Conservation (phyloP, 2,888 invertebrate genomes). For the Acholoe squamosa region DNA sequence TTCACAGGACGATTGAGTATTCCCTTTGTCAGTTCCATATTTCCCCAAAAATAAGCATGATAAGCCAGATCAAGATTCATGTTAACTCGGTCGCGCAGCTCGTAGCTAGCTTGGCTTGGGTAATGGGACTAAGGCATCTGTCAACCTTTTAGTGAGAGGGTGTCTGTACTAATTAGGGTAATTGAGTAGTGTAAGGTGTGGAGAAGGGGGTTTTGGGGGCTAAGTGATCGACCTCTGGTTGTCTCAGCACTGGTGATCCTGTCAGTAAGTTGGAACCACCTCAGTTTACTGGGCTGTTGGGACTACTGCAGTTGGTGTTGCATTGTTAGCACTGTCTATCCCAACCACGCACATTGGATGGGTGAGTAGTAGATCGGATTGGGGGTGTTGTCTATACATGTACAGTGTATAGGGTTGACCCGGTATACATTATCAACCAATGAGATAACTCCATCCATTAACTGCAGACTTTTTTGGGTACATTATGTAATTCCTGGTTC, state of each 20-base stretch:
- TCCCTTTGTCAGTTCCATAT: too few relatives aligned
- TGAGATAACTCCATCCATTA: too few relatives aligned
- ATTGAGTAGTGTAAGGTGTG: neutral
- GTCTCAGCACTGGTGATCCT: neutral
- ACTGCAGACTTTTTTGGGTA: too few relatives aligned
- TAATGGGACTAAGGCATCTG: neutral
- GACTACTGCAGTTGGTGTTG: neutral
- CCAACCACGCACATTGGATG: neutral
- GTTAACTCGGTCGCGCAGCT: neutral
- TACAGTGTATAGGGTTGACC: too few relatives aligned
- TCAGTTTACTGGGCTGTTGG: neutral
- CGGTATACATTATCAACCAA: too few relatives aligned
- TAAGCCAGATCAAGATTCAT: neutral
- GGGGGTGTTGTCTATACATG: neutral
- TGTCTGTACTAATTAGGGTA: neutral
- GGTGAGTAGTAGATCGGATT: neutral
- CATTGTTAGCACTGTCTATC: neutral
- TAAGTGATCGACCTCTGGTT: neutral
- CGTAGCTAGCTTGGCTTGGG: neutral
- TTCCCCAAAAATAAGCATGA: too few relatives aligned
- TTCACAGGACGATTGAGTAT: too few relatives aligned
- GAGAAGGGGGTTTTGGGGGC: neutral
- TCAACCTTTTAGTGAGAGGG: neutral
- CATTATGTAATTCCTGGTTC: too few relatives aligned
- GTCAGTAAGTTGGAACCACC: neutral